phyloP scores from a whole-genome alignment of 64 coral and sea anemone species.

The Catalaphyllia jardinei region DNA sequence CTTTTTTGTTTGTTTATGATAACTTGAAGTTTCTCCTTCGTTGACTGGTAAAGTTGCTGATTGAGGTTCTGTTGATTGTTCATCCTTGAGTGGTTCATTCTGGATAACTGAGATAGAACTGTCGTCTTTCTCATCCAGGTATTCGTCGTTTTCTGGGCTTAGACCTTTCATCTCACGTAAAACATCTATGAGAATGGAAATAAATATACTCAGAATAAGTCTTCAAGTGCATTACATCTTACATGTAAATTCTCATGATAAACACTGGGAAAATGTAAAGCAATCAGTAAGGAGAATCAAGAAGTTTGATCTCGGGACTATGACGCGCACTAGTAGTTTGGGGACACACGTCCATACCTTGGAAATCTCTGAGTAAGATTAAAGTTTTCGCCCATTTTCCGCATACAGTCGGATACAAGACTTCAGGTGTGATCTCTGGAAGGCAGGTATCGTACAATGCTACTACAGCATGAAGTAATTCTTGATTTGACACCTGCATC shows the following conservation, averaged over 20 bases:
- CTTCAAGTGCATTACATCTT: no score
- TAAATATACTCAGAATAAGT: neutral
- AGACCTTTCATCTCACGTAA: constrained; percentile 35
- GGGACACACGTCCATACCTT: constrained; percentile 13
- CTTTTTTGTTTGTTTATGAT: neutral
- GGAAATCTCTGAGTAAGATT: constrained; percentile 62
- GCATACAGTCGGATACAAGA: constrained; percentile 83
- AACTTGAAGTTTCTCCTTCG: neutral
- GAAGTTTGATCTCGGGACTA: no score
- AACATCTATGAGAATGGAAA: constrained; percentile 8
- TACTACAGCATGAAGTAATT: constrained; percentile 79
- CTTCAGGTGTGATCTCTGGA: constrained; percentile 91
- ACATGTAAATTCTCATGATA: no score
- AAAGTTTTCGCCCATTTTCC: constrained; percentile 92
- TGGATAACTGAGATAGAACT: neutral
- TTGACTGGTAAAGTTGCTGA: neutral
- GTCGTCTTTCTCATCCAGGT: neutral
- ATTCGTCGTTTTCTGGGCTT: neutral
- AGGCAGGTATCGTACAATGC: constrained; percentile 84
- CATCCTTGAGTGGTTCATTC: neutral
- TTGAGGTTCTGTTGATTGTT: neutral
- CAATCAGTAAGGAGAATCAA: no score
- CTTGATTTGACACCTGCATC: constrained; percentile 76
- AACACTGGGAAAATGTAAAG: no score
- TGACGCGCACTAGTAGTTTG: no score